Evolutionary conservation across 2,113 vertebrate species (phyloP), one percentile per base, ranked within the genome.

Genomic region (Aldabrachelys gigantea): DNA sequence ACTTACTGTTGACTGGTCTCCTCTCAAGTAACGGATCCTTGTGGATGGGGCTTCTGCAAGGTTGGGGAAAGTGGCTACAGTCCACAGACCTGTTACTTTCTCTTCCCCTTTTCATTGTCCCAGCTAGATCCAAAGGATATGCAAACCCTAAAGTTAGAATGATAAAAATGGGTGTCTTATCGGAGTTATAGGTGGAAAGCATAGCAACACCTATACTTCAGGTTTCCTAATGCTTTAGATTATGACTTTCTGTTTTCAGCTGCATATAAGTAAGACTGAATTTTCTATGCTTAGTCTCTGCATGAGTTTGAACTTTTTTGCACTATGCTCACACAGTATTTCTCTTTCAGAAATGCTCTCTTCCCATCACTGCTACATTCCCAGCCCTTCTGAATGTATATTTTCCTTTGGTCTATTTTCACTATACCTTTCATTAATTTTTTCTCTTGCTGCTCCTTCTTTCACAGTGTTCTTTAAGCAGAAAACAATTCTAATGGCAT

Each of bases 331-430:
- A 6, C 25, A 22, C 5, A 29, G 4, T 87, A 62, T 92, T 81
- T 91, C 69, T 38, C 50, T 80, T 87, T 82, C 16, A 50, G 1
- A 41, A 5, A 12, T 89, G 5, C 6, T 90, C 13, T 14, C 10
- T 88, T 84, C 44, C 75, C 21, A 47, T 13, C 4, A 87, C n/a
- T 85, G 8, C 57, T 92, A 1, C 59, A 8, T 57, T 54, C 59
- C 35, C 47, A 17, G 1, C 85, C 76, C 50, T 16, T 83, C 35
- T 0, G 0, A 56, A 19, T 87, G 84, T 82, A 1, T 87, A 81
- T 82, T 82, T 65, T 84, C 5, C 31, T 86, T 47, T 6, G 35
- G 11, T 89, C 85, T 91, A 41, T 83, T 89, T 89, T 83, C 21
- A 4, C 62, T 35, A n/a, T 69, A 69, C 35, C 35, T 17, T 62